Evolutionary conservation across 1,140 invertebrate species (phyloP).

Genomic region (Nixonia krombeini): DNA sequence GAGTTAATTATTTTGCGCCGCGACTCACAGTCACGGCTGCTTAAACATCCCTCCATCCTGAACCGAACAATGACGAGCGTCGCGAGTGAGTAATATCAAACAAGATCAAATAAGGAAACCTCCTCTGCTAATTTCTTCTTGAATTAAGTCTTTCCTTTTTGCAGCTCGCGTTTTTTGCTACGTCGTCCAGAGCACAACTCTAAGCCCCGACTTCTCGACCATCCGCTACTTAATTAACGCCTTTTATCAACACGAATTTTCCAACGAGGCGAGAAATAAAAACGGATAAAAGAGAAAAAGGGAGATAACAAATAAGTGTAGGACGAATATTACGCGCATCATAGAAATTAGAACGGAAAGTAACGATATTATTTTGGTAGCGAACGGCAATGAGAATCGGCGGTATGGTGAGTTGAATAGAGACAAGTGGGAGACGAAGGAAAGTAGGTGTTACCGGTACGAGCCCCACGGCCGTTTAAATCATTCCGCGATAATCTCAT

Average conservation of each 20-base stretch:
- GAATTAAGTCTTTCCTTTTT: no score
- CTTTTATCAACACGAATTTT: no score
- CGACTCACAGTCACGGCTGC: conserved; percentile 15
- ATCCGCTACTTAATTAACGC: no score
- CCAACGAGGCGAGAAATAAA: no score
- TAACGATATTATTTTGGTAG: no score
- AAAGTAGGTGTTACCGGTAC: conserved; percentile 17
- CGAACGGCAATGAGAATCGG: conserved; percentile 5
- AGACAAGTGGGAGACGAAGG: conserved; percentile 4
- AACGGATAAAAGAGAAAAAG: no score
- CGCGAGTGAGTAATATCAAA: conserved; percentile 20
- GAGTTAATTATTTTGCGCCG: conserved; percentile 30
- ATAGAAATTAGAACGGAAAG: no score
- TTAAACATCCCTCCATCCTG: conserved; percentile 37
- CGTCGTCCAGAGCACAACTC: no score
- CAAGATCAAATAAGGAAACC: conserved; percentile 23
- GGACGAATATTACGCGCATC: no score
- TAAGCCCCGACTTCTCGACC: no score
- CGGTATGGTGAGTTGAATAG: conserved; percentile 1
- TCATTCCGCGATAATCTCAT: conserved; percentile 51
- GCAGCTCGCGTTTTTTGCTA: no score
- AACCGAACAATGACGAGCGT: conserved; percentile 27
- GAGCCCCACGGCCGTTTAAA: conserved; percentile 35
- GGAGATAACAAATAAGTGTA: no score
- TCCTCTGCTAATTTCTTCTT: conserved; percentile 21